Percentiles rank a stretch among this genome's conserved stretches.
Evolutionary conservation across 2,797 vertebrate genomes (phyloP).

Genomic region (Argya squamiceps): DNA sequence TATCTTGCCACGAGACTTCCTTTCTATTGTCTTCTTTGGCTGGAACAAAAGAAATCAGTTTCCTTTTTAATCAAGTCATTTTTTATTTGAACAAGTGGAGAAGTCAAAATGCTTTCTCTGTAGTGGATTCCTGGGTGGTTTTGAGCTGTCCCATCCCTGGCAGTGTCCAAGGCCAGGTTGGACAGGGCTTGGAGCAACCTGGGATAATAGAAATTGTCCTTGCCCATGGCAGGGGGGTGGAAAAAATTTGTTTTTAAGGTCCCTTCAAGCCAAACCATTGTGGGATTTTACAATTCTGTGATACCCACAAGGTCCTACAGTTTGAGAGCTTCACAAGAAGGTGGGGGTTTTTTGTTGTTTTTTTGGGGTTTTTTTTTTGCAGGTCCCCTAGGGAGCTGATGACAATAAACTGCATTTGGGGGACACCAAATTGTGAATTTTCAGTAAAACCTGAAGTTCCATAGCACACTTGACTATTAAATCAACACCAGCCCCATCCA

Average conservation of each 20-base stretch:
- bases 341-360: neutral
- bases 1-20: slow-evolving; percentile 68
- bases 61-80: slow-evolving; percentile 25
- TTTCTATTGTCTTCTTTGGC: slow-evolving; percentile 72
- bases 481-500: neutral
- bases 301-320: neutral
- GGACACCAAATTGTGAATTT: neutral
- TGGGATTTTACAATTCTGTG: neutral
- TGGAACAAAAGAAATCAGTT: slow-evolving; percentile 71
- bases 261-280: neutral
- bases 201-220: neutral
- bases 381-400: neutral
- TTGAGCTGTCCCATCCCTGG: neutral
- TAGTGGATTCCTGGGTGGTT: neutral
- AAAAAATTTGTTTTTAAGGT: neutral
- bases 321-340: neutral
- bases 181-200: neutral
- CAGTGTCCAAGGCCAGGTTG: neutral
- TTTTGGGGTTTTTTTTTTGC: neutral
- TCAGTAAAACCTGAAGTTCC: neutral
- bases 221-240: neutral
- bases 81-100: neutral
- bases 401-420: neutral
- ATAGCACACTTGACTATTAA: neutral
- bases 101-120: neutral